Percentiles rank a stretch among this genome's conserved stretches.
These are phyloP conservation scores for Parnassius smintheus DNA, from an alignment of 2,888 invertebrate genomes.

Conservation along the genomic window DNA sequence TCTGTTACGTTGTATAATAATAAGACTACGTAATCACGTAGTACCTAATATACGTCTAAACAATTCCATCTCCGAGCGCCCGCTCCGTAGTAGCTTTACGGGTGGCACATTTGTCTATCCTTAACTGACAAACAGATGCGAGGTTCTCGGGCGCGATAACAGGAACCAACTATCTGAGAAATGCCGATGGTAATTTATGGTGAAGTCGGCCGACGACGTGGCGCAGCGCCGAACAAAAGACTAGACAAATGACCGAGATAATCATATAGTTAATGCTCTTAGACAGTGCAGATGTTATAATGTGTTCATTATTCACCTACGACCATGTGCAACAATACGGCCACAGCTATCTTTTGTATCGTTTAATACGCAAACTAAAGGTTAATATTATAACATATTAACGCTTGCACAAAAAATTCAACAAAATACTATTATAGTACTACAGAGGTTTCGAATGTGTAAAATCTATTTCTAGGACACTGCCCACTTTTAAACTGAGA, in stretches of 20 bases:
- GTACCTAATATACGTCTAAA: conserved; percentile 14
- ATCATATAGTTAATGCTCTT: conserved; percentile 50
- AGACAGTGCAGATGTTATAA: conserved; percentile 28
- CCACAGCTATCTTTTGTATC: background rate
- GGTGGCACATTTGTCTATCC: conserved; percentile 60
- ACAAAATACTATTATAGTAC: background rate
- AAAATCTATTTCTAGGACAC: conserved; percentile 17
- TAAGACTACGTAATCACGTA: conserved; percentile 11
- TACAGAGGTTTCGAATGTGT: background rate
- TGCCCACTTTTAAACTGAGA: conserved; percentile 11
- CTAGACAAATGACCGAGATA: conserved; percentile 75
- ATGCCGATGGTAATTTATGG: conserved; percentile 76
- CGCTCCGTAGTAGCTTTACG: conserved; percentile 54
- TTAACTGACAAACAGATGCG: conserved; percentile 74
- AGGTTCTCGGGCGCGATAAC: conserved; percentile 61
- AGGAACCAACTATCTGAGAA: conserved; percentile 65
- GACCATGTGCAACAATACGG: conserved; percentile 1
- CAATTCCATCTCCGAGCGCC: conserved; percentile 42
- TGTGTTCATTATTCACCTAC: conserved; percentile 27
- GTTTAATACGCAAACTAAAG: background rate
- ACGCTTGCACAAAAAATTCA: background rate
- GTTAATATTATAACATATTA: too few species aligned
- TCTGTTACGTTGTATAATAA: too few species aligned
- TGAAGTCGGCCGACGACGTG: conserved; percentile 53
- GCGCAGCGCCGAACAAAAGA: conserved; percentile 64